Evolutionary conservation across 2,113 vertebrate genomes (phyloP).

Genomic region (Ptilonorhynchus violaceus): DNA sequence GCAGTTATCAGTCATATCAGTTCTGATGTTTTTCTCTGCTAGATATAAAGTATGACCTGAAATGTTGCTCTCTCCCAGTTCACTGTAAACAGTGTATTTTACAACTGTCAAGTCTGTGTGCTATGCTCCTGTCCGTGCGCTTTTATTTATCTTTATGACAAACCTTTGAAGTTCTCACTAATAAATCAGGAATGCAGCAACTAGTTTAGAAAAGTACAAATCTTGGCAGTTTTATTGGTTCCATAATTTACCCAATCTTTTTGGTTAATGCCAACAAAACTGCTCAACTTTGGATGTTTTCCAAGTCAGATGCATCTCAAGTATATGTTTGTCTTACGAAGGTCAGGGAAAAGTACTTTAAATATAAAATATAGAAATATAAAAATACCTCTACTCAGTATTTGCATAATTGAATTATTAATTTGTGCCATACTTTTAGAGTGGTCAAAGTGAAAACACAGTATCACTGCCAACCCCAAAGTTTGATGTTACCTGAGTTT

Average conservation of each 20-base stretch:
- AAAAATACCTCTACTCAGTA: not conserved
- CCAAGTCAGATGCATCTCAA: not conserved
- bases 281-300: constrained; percentile 13
- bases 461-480: not conserved
- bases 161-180: constrained; percentile 63
- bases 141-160: constrained; percentile 75
- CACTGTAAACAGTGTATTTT: constrained; percentile 74
- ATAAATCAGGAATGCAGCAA: constrained; percentile 71
- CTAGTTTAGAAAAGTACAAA: constrained; percentile 67
- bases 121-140: constrained; percentile 64
- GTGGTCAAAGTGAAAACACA: not conserved
- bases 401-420: constrained; percentile 49
- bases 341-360: constrained; percentile 2
- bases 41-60: constrained; percentile 63
- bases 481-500: not conserved
- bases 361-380: not conserved
- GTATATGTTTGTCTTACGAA: not conserved
- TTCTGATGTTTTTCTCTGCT: constrained; percentile 49
- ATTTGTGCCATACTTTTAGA: constrained; percentile 21
- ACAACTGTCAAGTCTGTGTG: constrained; percentile 55
- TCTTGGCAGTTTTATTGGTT: constrained; percentile 63
- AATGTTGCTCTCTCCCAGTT: constrained; percentile 53
- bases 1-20: constrained; percentile 64
- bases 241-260: constrained; percentile 67
- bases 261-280: constrained; percentile 65